Percentiles rank a stretch among this genome's conserved stretches.
These are phyloP conservation scores for Melanerpes aurifrons DNA, from an alignment of 2,113 vertebrate genomes.

Conservation along the genomic window DNA sequence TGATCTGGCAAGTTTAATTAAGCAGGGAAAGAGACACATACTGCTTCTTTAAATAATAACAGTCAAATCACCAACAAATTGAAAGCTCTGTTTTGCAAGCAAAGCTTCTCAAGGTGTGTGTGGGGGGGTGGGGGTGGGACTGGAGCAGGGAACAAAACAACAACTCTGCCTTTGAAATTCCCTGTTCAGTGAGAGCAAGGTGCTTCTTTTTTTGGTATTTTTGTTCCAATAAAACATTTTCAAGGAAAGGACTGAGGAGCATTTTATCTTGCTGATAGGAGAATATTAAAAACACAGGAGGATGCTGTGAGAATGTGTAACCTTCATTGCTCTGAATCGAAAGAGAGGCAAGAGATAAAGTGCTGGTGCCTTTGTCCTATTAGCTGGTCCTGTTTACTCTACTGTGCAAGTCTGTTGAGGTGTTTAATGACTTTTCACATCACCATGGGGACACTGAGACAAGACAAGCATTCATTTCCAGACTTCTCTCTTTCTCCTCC, in stretches of 20 bases:
- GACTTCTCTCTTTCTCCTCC: background rate
- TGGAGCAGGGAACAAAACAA: background rate
- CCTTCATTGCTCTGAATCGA: conserved; percentile 44
- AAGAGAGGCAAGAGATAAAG: conserved; percentile 46
- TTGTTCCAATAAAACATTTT: background rate
- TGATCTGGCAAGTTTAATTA: conserved; percentile 24
- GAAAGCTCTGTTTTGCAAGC: background rate
- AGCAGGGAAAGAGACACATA: background rate
- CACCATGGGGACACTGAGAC: conserved; percentile 36
- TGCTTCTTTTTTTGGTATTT: background rate
- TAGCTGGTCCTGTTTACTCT: conserved; percentile 48
- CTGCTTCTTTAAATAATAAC: background rate
- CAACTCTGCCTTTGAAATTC: conserved; percentile 6
- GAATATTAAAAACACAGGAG: conserved; percentile 70
- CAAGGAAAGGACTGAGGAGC: background rate
- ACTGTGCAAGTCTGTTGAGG: conserved; percentile 39
- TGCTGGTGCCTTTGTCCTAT: conserved; percentile 40
- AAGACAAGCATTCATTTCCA: conserved; percentile 38
- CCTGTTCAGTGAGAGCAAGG: background rate
- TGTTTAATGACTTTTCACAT: conserved; percentile 70
- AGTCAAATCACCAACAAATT: background rate
- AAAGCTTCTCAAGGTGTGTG: background rate
- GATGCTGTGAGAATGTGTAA: conserved; percentile 3
- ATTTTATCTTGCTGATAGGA: conserved; percentile 67
- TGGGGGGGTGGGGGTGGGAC: too few species aligned